Evolutionary conservation across 2,113 vertebrate genomes (phyloP).

Genomic region (Apus apus): DNA sequence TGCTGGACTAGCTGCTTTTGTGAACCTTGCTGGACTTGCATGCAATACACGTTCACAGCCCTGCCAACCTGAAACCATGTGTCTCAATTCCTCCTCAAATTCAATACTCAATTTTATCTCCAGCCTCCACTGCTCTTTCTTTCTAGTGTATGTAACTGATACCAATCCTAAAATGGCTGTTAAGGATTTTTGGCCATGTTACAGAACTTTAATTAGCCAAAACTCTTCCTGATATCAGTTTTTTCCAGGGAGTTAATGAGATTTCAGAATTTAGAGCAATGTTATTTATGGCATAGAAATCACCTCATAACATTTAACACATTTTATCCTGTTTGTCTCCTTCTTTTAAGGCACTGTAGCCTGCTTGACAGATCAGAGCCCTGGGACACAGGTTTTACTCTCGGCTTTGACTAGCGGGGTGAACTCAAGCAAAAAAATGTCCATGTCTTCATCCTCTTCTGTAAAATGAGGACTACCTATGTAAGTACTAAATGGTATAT

Average conservation of each 20-base stretch:
- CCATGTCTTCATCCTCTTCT: neutral
- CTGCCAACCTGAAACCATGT: neutral
- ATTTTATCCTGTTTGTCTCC: neutral
- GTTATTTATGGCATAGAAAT: neutral
- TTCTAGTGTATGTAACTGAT: neutral
- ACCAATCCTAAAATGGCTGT: neutral
- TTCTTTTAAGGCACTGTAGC: neutral
- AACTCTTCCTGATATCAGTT: neutral
- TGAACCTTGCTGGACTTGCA: neutral
- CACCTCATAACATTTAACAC: neutral
- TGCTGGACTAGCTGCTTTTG: neutral
- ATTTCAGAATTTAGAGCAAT: neutral
- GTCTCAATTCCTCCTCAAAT: neutral
- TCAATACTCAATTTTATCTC: neutral
- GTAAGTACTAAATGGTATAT: neutral
- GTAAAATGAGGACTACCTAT: neutral
- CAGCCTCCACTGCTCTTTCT: neutral
- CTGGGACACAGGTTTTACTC: neutral
- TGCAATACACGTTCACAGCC: neutral
- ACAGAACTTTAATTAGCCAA: neutral
- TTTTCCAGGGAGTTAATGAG: neutral
- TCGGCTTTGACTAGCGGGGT: neutral
- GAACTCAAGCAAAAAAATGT: neutral
- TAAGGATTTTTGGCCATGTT: neutral
- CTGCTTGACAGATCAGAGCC: constrained; percentile 14